Percentiles rank a stretch among this genome's conserved stretches.
These are phyloP conservation scores for Alectoris magna DNA, from an alignment of 2,797 vertebrate species.

Conservation along the genomic window DNA sequence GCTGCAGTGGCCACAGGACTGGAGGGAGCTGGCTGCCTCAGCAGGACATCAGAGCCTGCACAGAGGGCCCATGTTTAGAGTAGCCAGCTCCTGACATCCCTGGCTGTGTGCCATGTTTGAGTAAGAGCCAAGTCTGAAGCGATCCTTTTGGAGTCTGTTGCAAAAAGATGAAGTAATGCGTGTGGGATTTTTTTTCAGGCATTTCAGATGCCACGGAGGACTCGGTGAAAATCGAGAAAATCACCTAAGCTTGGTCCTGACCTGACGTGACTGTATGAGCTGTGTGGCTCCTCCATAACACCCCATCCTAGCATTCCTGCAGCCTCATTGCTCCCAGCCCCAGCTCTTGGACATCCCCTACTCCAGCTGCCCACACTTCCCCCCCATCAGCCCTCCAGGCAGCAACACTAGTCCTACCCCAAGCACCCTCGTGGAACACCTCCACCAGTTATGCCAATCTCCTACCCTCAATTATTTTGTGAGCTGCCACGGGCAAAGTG, in stretches of 20 bases:
- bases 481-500: not conserved
- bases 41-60: not conserved
- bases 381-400: not conserved
- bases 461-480: not conserved
- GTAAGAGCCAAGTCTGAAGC: not conserved
- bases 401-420: not conserved
- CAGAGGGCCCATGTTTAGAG: not conserved
- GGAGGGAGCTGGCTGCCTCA: not conserved
- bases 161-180: not conserved
- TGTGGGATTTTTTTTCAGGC: not conserved
- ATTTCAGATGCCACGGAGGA: not conserved
- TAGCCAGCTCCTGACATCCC: not conserved
- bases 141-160: not conserved
- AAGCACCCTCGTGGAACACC: not conserved
- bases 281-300: not conserved
- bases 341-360: rapidly evolving
- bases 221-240: not conserved
- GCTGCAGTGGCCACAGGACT: not conserved
- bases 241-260: not conserved
- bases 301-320: not conserved
- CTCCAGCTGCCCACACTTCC: not conserved
- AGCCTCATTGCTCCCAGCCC: not conserved
- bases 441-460: not conserved
- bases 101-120: not conserved
- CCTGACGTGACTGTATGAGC: not conserved